Conservation (phyloP, 1,140 invertebrate genomes). For the Lasaia peninsularis region DNA sequence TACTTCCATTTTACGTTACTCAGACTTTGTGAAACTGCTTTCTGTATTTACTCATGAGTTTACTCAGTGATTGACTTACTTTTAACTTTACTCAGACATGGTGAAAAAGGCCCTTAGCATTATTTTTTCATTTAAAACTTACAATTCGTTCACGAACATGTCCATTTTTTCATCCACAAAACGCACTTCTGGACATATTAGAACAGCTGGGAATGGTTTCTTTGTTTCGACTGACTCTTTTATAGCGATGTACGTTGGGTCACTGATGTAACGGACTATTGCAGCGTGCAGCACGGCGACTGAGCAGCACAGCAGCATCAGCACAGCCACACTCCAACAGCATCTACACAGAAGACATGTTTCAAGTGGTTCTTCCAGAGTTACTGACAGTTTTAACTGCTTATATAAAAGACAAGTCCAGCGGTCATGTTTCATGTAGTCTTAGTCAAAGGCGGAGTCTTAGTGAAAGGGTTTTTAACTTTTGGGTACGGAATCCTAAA, state of each 20-base stretch:
- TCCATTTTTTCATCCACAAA: constrained; percentile 38
- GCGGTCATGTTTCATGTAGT: too few species aligned
- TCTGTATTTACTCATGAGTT: too few species aligned
- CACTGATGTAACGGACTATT: constrained; percentile 32
- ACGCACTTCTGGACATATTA: constrained; percentile 41
- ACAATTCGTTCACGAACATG: constrained; percentile 34
- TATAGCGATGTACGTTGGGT: constrained; percentile 40
- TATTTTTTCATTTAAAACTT: constrained; percentile 13
- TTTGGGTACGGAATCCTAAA: too few species aligned
- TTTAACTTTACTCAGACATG: too few species aligned
- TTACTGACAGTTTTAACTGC: too few species aligned
- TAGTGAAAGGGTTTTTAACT: too few species aligned
- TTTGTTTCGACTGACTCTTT: constrained; percentile 2
- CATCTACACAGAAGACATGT: background rate
- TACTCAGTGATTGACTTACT: too few species aligned
- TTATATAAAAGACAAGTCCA: too few species aligned
- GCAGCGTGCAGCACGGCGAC: constrained; percentile 28
- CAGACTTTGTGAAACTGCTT: too few species aligned
- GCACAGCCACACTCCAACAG: constrained; percentile 25
- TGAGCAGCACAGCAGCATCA: constrained; percentile 26
- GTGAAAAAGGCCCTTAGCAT: background rate
- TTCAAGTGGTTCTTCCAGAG: background rate
- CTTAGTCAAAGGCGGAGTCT: too few species aligned
- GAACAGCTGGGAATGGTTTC: constrained; percentile 36
- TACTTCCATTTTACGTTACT: too few species aligned